Percentiles rank a stretch among this genome's conserved stretches.
These are phyloP conservation scores for Anodontia alba DNA, from an alignment of 2,888 invertebrate species.

Conservation along the genomic window DNA sequence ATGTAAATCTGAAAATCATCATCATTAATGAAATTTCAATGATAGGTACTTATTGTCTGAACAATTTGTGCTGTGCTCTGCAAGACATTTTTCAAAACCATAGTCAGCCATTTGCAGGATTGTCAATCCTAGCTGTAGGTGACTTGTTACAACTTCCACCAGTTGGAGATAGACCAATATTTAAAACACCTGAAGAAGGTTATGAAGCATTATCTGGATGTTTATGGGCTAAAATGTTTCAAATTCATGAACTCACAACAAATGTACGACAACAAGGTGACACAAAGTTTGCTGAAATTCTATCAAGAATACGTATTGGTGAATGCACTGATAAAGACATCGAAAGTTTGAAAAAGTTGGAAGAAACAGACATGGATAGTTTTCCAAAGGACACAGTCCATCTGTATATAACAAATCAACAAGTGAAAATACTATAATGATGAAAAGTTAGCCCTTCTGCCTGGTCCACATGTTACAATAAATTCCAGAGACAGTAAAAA, in stretches of 20 bases:
- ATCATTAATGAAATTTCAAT: slow-evolving; percentile 55
- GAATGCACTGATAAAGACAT: slow-evolving; percentile 33
- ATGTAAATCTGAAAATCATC: slow-evolving; percentile 37
- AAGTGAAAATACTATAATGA: slow-evolving; percentile 23
- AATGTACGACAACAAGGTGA: slow-evolving; percentile 46
- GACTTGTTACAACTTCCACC: slow-evolving; percentile 51
- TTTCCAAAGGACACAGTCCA: background rate
- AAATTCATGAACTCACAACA: slow-evolving; percentile 40
- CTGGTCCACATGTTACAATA: slow-evolving; percentile 12
- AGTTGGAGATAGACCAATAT: slow-evolving; percentile 36
- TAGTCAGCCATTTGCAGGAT: slow-evolving; percentile 37
- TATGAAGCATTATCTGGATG: slow-evolving; percentile 45
- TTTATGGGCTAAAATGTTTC: slow-evolving; percentile 29
- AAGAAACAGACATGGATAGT: slow-evolving; percentile 5
- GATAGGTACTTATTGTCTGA: slow-evolving; percentile 5
- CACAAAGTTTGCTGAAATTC: slow-evolving; percentile 45
- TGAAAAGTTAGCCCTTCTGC: background rate
- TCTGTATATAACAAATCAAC: slow-evolving; percentile 25
- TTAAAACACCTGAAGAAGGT: slow-evolving; percentile 29
- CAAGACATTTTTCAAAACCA: slow-evolving; percentile 4
- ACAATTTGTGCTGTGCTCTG: slow-evolving; percentile 4
- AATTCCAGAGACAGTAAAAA: slow-evolving; percentile 17
- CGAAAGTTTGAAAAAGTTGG: slow-evolving; percentile 9
- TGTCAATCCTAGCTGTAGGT: slow-evolving; percentile 49
- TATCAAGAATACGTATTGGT: slow-evolving; percentile 40